A percentile compares a stretch with the other conserved stretches of the same genome.
phyloP scores from a whole-genome alignment of 2,113 vertebrate species.

The Ifrita kowaldi region DNA sequence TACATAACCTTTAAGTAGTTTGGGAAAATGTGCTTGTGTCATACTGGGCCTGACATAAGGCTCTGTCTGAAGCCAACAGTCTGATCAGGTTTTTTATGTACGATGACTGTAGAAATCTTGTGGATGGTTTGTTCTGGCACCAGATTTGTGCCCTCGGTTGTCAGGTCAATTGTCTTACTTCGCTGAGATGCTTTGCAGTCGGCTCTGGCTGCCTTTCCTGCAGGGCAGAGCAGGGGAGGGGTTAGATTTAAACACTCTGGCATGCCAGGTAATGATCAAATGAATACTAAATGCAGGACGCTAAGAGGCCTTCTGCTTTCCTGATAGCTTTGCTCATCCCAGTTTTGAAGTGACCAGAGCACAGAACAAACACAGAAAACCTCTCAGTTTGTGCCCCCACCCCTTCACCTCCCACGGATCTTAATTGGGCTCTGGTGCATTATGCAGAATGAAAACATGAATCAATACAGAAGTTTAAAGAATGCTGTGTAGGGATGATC shows the following conservation, averaged over 20 bases:
- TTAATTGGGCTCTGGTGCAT: background rate
- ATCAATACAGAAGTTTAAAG: background rate
- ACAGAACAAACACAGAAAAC: background rate
- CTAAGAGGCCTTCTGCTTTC: background rate
- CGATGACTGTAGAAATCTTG: conserved; percentile 24
- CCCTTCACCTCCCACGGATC: background rate
- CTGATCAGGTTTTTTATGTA: background rate
- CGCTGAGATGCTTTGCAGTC: background rate
- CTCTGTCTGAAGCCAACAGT: conserved; percentile 30
- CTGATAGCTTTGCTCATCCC: background rate
- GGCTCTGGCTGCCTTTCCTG: background rate
- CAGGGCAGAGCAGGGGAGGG: background rate
- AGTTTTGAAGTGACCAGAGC: background rate
- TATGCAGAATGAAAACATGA: background rate
- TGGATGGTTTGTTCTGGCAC: conserved; percentile 30
- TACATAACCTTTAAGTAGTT: conserved; percentile 72
- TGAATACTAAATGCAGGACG: background rate
- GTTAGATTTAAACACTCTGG: background rate
- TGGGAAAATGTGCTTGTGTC: conserved; percentile 57
- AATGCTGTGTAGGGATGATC: background rate
- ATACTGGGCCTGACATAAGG: conserved; percentile 44
- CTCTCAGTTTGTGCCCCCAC: background rate
- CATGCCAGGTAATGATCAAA: background rate
- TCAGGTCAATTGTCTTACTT: background rate
- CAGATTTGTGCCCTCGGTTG: background rate